Conservation (phyloP, 2,797 vertebrate genomes). For the Telmatherina bonti region DNA sequence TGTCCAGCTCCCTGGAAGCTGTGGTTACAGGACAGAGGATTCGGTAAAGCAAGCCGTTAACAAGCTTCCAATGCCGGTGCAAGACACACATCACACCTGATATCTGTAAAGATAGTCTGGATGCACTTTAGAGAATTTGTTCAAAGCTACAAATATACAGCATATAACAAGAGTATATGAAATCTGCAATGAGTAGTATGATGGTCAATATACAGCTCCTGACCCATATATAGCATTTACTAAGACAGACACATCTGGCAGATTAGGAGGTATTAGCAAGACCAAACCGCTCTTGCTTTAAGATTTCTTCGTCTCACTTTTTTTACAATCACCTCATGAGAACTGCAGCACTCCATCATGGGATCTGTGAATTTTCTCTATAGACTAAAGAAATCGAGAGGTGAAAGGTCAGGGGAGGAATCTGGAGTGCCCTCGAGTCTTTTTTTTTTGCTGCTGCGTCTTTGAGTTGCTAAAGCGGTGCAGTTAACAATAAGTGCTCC, state of each 20-base stretch:
- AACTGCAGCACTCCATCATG: slow-evolving; percentile 27
- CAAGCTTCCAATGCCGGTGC: slow-evolving; percentile 18
- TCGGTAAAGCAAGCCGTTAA: slow-evolving; percentile 26
- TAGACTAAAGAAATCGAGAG: slow-evolving; percentile 56
- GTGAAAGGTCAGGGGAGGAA: slow-evolving; percentile 74
- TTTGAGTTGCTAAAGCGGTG: slow-evolving; percentile 75
- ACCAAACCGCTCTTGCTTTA: slow-evolving; percentile 21
- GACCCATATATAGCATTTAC: slow-evolving; percentile 45
- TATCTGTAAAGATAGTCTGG: slow-evolving; percentile 8
- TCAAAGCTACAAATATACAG: neutral
- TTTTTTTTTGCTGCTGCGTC: slow-evolving; percentile 41
- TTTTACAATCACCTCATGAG: slow-evolving; percentile 33
- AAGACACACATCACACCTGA: slow-evolving; percentile 21
- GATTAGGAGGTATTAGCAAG: slow-evolving; percentile 56
- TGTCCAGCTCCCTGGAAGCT: slow-evolving; percentile 19
- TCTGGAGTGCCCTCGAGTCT: slow-evolving; percentile 69
- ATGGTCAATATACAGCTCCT: slow-evolving; percentile 25
- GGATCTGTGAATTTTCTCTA: slow-evolving; percentile 55
- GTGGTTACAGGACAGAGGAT: slow-evolving; percentile 30
- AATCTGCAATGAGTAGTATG: slow-evolving; percentile 3
- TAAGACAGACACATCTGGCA: slow-evolving; percentile 57
- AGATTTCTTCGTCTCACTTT: slow-evolving; percentile 21
- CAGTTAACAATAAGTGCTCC: slow-evolving; percentile 76
- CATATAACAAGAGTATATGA: slow-evolving; percentile 17
- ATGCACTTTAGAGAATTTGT: neutral